Evolutionary conservation across 2,888 invertebrate species (phyloP).

Genomic region (Microdon myrmicae): DNA sequence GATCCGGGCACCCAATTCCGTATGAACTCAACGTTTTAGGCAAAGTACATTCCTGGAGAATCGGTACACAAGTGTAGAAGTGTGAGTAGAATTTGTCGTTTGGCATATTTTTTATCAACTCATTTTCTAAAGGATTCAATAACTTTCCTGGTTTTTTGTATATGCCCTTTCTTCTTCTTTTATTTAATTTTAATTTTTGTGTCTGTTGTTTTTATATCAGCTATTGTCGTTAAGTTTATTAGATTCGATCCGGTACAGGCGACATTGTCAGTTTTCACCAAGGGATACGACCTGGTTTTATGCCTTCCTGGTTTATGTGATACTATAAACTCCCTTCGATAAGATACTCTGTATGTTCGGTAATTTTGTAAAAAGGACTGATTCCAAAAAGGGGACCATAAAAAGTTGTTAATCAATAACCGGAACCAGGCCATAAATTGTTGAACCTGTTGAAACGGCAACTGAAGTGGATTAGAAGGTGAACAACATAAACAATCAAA

Average conservation of each 20-base stretch:
- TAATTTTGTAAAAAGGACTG: constrained; percentile 42
- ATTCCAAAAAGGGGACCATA: constrained; percentile 19
- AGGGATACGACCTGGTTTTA: no score
- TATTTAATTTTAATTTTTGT: neutral
- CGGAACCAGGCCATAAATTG: constrained; percentile 35
- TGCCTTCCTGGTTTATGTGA: no score
- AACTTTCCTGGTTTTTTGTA: constrained; percentile 35
- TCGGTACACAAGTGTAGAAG: no score
- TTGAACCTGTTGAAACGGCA: constrained; percentile 39
- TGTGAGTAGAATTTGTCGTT: constrained; percentile 25
- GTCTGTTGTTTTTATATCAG: constrained; percentile 17
- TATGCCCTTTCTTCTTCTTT: neutral
- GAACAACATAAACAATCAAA: constrained; percentile 23
- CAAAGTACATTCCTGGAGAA: no score
- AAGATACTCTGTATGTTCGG: constrained; percentile 24
- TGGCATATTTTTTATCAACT: constrained; percentile 48
- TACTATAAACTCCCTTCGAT: neutral
- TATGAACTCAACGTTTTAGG: no score
- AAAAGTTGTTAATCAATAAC: constrained; percentile 43
- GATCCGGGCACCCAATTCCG: constrained; percentile 32
- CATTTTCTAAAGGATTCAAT: constrained; percentile 50
- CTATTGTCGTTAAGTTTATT: constrained; percentile 19
- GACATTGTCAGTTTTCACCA: no score
- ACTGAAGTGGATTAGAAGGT: constrained; percentile 19
- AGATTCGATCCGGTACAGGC: constrained; percentile 37